phyloP scores from a whole-genome alignment of 2,888 invertebrate species.

The Tiphia femorata region DNA sequence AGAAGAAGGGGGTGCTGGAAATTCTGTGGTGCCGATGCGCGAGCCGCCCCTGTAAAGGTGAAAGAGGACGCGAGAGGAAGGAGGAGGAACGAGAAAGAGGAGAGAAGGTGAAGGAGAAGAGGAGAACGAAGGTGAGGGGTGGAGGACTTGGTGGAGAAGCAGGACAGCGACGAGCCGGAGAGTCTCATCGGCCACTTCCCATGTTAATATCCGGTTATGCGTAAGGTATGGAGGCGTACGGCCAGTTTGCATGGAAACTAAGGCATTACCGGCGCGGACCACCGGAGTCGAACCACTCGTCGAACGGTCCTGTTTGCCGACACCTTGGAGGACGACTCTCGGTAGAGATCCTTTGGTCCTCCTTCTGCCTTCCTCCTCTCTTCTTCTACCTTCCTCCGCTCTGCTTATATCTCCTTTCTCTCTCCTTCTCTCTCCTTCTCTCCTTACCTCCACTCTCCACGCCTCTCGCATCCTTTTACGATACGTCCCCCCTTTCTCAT shows the following conservation, averaged over 20 bases:
- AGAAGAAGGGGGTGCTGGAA: too few relatives aligned
- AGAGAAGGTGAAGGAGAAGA: slow-evolving; percentile 1
- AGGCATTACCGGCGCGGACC: slow-evolving; percentile 63
- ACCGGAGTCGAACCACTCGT: slow-evolving; percentile 66
- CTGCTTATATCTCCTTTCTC: neutral
- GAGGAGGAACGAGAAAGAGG: slow-evolving; percentile 11
- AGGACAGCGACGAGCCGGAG: slow-evolving; percentile 38
- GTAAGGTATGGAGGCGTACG: slow-evolving; percentile 66
- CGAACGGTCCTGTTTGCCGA: slow-evolving; percentile 62
- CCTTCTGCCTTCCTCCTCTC: slow-evolving; percentile 23
- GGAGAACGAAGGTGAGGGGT: too few relatives aligned
- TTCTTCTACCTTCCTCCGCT: slow-evolving; percentile 19
- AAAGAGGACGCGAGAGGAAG: slow-evolving; percentile 3
- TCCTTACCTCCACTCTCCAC: slow-evolving; percentile 2
- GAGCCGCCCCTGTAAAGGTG: neutral
- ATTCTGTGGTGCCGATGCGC: neutral
- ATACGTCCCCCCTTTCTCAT: too few relatives aligned
- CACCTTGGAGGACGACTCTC: slow-evolving; percentile 55
- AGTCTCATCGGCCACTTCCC: slow-evolving; percentile 61
- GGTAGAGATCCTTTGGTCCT: slow-evolving; percentile 32
- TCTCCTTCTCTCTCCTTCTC: slow-evolving; percentile 5
- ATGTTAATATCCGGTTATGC: slow-evolving; percentile 67
- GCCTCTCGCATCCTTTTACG: slow-evolving; percentile 6
- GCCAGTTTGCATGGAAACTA: slow-evolving; percentile 67
- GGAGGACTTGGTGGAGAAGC: neutral